Base-by-base conservation (phyloP, 2,888 invertebrate genomes). In the Cerastis leucographa region DNA sequence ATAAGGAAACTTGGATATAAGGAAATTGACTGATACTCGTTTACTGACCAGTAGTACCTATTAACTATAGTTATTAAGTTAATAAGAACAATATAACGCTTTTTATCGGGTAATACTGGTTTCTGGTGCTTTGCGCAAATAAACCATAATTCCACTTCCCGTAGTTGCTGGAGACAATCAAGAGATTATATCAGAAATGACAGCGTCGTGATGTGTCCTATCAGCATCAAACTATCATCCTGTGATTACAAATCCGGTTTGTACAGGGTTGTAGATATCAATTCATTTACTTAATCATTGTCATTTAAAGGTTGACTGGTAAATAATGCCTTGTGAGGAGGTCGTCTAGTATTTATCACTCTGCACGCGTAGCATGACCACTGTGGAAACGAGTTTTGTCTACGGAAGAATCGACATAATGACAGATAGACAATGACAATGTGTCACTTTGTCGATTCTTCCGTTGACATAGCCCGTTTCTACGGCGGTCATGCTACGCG, bases 1-100 rank as follows among this genome's bases (percentile, higher is more conserved):
- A 79, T 87, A 79, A 85, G 85, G 88, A 87, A 87, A 78, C 81
- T 79, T 71, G 71, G n/a, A 14, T 70, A 76, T 49, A 51, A 81
- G 81, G 82, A 86, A 86, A 77, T 71, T 68, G 29, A 81, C 68
- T 68, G 79, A 74, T 68, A 44, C 67, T 76, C 46, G 65, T 86
- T 73, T 61, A 76, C 76, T 82, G 80, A 70, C 64, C 77, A 70
- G 70, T 73, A 78, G 35, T 69, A 35, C 35, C 35, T 35, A 77
- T 76, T 74, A 83, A 78, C 72, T 56, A n/a, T 56, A 75, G 74
- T 80, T 76, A 76, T 81, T 74, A 83, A 80, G 66, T 51, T 75
- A 64, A 76, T 76, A 61, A 76, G 29, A 76, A 70, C 29, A 73
- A 73, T 78, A 74, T 74, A 65, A 85, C 22, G 72, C 56, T 69